Base-by-base conservation (phyloP, 2,888 invertebrate species). In the Latrodectus hesperus region DNA sequence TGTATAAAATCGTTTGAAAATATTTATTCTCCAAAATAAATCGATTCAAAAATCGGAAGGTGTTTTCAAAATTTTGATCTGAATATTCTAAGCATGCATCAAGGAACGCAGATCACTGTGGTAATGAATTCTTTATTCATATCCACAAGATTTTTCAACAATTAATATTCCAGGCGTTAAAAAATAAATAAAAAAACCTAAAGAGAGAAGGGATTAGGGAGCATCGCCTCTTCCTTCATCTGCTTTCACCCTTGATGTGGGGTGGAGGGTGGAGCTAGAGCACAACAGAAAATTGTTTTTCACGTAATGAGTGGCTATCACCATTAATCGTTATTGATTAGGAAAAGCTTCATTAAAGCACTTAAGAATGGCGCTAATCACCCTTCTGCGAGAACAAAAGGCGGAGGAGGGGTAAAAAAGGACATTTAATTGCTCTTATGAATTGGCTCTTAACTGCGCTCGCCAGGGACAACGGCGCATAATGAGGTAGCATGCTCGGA, bases 341-440 rank as follows among this genome's bases (percentile, higher is more conserved):
- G 26, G 17, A 16, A 70, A 70, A 53, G 38, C 55, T 17, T 55
- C 55, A 55, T 55, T 52, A 22, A 55, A 60, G n/a, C n/a, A 70
- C 53, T 53, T 52, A 70, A 70, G 38, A 65, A 60, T 49, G 49
- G 38, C 22, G 74, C 74, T 52, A 52, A 68, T 67, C 49, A 26
- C 67, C 17, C 26, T 68, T 68, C 26, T 12, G 67, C 26, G 60
- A 68, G 26, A 73, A 53, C 73, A 73, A 17, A 52, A 9, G 67
- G 16, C 65, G 16, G 17, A 52, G n/a, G 55, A 81, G 74, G 22
- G n/a, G 68, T 53, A 71, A 76, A 52, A 64, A 26, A 52, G n/a
- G 75, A 68, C 85, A 74, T 70, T 85, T 85, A 85, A 85, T 85
- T 79, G 85, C 22, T 70, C 85, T 85, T 85, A 85, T 85, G 79